Evolutionary conservation across 2,113 vertebrate species (phyloP).

Genomic region (Triplophysa dalaica): DNA sequence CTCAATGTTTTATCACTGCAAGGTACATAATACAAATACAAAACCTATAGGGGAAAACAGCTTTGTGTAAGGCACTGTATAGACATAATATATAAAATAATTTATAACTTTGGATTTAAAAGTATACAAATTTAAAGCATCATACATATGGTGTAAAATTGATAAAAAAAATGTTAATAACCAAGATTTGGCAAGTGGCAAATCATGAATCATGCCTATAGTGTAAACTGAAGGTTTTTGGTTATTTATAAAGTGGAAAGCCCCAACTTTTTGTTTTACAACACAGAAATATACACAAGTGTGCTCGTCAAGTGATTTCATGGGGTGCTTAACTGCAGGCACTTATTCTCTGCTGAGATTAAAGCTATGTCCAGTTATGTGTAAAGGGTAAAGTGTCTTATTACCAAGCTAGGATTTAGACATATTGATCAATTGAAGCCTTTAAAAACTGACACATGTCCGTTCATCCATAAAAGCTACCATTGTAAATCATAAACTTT

Average conservation of each 20-base stretch:
- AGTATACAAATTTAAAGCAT: background rate
- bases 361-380: background rate
- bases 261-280: too few relatives aligned
- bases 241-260: too few relatives aligned
- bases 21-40: background rate
- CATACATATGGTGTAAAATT: background rate
- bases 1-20: background rate
- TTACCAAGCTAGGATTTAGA: background rate
- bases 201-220: too few relatives aligned
- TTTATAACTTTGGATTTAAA: background rate
- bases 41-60: background rate
- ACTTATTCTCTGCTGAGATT: background rate
- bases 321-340: background rate
- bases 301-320: too few relatives aligned
- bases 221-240: too few relatives aligned
- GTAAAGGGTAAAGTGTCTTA: slow-evolving; percentile 9
- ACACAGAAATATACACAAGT: too few relatives aligned
- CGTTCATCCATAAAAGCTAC: background rate
- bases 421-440: background rate
- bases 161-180: too few relatives aligned
- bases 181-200: too few relatives aligned
- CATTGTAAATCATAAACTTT: slow-evolving; percentile 1
- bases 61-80: slow-evolving; percentile 10
- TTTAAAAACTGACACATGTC: background rate
- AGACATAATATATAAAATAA: slow-evolving; percentile 11